Percentiles rank a stretch among this genome's conserved stretches.
Evolutionary conservation across 2,888 invertebrate species (phyloP).

Genomic region (Alloscopus bannaensis): DNA sequence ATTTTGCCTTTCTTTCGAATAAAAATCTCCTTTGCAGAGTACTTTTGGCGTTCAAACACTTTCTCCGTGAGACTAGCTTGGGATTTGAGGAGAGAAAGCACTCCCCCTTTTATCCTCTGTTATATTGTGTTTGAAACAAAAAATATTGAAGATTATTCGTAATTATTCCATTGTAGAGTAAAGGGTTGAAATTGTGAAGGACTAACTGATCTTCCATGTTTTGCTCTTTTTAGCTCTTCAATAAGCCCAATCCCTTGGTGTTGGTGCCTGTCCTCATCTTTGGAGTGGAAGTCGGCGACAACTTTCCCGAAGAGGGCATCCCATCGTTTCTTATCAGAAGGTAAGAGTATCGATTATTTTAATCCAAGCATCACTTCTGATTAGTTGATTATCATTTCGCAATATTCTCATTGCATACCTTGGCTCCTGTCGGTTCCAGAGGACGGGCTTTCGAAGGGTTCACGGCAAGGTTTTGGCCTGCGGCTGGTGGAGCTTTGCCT

Average conservation of each 20-base stretch:
- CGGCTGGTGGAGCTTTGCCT: too few species aligned
- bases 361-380: too few species aligned
- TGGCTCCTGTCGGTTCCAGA: too few species aligned
- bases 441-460: too few species aligned
- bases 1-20: background rate
- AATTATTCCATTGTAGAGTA: background rate
- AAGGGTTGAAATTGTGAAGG: background rate
- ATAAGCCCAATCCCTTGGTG: slow-evolving; percentile 17
- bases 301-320: background rate
- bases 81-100: slow-evolving; percentile 22
- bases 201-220: background rate
- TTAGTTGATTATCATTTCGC: too few species aligned
- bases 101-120: slow-evolving; percentile 2
- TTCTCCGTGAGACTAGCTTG: slow-evolving; percentile 11
- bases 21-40: slow-evolving; percentile 18
- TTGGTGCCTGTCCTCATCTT: background rate
- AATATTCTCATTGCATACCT: too few species aligned
- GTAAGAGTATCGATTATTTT: background rate
- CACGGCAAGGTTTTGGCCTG: too few species aligned
- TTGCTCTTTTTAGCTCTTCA: slow-evolving; percentile 16
- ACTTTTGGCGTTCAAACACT: slow-evolving; percentile 27
- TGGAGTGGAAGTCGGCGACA: background rate
- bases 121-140: background rate
- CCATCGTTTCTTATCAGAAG: slow-evolving; percentile 12
- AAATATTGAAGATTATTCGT: background rate